Evolutionary conservation across 2,113 vertebrate species (phyloP).

Genomic region (Accipiter cooperii): DNA sequence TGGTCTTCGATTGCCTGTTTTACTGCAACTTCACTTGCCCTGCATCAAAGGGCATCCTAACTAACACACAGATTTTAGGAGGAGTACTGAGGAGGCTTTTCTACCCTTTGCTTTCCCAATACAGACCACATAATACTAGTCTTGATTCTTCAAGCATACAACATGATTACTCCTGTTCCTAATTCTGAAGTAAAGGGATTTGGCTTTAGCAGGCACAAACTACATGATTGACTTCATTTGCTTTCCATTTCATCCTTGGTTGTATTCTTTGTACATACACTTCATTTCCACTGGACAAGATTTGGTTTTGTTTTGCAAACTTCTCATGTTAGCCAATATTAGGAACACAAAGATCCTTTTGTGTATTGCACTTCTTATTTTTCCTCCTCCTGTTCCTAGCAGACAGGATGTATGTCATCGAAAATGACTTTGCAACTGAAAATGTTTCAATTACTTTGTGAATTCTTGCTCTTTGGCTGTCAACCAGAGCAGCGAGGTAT

Average conservation of each 20-base stretch:
- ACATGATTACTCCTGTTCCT: not conserved
- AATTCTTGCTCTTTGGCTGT: not conserved
- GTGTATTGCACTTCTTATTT: not conserved
- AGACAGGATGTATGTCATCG: not conserved
- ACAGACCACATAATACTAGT: not conserved
- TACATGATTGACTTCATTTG: fast-evolving
- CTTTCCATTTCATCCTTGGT: not conserved
- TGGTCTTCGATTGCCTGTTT: fast-evolving
- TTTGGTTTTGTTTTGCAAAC: not conserved
- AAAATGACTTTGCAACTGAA: not conserved
- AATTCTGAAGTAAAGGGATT: not conserved
- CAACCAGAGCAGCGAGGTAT: not conserved
- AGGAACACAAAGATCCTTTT: not conserved
- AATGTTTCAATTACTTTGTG: not conserved
- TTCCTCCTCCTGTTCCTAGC: not conserved
- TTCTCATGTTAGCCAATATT: not conserved
- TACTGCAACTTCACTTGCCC: not conserved
- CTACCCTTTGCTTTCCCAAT: not conserved
- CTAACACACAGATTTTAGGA: not conserved
- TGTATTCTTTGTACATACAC: not conserved
- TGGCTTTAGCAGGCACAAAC: not conserved
- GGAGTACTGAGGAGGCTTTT: not conserved
- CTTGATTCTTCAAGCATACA: not conserved
- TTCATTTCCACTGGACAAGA: not conserved
- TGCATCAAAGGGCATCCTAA: not conserved